A percentile compares a stretch with the other conserved stretches of the same genome.
phyloP scores from a whole-genome alignment of 2,797 vertebrate genomes.

The Crypturellus tataupa region DNA sequence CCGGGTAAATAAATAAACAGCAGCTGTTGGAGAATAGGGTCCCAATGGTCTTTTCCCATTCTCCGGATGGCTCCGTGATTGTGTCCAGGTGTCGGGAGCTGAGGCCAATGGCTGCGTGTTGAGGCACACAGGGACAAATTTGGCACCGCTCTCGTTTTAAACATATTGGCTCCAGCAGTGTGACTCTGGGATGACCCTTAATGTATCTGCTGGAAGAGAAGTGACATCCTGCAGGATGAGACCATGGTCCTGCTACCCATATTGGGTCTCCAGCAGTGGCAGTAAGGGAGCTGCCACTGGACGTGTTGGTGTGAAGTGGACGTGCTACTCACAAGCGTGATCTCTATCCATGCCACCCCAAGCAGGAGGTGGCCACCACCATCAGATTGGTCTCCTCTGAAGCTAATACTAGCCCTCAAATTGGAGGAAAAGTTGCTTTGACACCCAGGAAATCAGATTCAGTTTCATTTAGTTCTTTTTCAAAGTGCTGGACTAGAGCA shows the following conservation, averaged over 20 bases:
- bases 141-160: background rate
- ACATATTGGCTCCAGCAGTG: rapidly evolving
- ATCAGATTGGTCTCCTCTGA: background rate
- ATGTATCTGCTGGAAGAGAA: rapidly evolving
- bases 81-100: slow-evolving; percentile 3
- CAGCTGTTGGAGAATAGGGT: slow-evolving; percentile 44
- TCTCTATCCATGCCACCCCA: background rate
- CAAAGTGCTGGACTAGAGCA: background rate
- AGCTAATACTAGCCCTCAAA: background rate
- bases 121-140: background rate
- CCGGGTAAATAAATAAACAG: slow-evolving; percentile 67
- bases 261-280: background rate
- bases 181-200: background rate
- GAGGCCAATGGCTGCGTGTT: background rate
- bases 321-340: too few species aligned
- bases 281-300: background rate
- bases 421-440: background rate
- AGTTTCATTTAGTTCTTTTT: slow-evolving; percentile 20
- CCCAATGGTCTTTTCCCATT: background rate
- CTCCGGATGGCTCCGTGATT: background rate
- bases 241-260: rapidly evolving
- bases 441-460: slow-evolving; percentile 37
- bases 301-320: background rate
- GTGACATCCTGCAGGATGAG: rapidly evolving
- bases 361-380: too few species aligned